A percentile compares a stretch with the other conserved stretches of the same genome.
These are phyloP conservation scores for Trachelipus rathkii DNA, from an alignment of 1,140 invertebrate genomes.

Conservation along the genomic window DNA sequence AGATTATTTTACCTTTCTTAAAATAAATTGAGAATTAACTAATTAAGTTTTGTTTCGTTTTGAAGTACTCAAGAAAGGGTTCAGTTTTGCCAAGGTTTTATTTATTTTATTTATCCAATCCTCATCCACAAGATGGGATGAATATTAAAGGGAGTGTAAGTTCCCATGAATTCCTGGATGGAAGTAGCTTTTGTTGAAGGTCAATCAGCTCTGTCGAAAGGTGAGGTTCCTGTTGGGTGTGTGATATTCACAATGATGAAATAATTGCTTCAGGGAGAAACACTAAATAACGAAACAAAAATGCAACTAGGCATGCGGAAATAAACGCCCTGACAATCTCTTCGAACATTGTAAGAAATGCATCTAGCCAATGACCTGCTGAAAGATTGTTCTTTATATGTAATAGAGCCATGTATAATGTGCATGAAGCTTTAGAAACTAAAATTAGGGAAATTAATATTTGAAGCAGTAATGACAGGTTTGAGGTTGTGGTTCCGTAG, in stretches of 20 bases:
- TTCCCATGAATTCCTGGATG: conserved; percentile 62
- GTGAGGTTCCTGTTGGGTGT: conserved; percentile 97
- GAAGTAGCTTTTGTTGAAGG: conserved; percentile 68
- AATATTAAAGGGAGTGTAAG: too few relatives aligned
- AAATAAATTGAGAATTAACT: too few relatives aligned
- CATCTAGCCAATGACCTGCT: not conserved
- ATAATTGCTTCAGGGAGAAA: conserved; percentile 74
- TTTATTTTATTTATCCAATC: too few relatives aligned
- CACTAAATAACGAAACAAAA: conserved; percentile 83
- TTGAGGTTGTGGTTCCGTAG: conserved; percentile 91
- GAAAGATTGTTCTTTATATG: conserved; percentile 60
- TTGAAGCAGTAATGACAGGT: conserved; percentile 94
- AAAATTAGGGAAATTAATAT: conserved; percentile 71
- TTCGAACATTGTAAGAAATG: not conserved
- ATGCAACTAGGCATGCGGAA: conserved; percentile 94
- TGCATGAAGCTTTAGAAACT: conserved; percentile 82
- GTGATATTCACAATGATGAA: conserved; percentile 72
- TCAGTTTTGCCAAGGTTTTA: too few relatives aligned
- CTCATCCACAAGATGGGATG: too few relatives aligned
- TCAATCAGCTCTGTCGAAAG: conserved; percentile 66
- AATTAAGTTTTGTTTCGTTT: too few relatives aligned
- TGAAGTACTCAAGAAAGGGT: too few relatives aligned
- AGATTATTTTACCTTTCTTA: too few relatives aligned
- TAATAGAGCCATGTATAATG: conserved; percentile 99
- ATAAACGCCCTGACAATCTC: conserved; percentile 69